phyloP scores from a whole-genome alignment of 1,140 invertebrate genomes.

The Apocrypta bakeri region DNA sequence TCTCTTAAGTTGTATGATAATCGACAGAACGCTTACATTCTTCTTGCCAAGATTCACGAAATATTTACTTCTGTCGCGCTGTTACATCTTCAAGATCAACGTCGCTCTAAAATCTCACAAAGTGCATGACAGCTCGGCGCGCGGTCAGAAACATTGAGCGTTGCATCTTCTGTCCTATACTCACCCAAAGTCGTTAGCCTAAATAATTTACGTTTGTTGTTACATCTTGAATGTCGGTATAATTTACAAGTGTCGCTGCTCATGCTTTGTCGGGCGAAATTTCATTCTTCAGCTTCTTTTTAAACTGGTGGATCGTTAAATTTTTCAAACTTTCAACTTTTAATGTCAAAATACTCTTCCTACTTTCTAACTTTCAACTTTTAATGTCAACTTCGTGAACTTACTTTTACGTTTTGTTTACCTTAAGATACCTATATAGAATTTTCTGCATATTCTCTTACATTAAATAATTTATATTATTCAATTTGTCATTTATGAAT shows the following conservation, averaged over 20 bases:
- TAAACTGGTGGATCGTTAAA: conserved; percentile 7
- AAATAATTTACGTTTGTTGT: conserved; percentile 26
- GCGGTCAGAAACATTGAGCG: not conserved
- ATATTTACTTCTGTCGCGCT: not conserved
- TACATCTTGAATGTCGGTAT: not conserved
- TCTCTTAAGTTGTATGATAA: not conserved
- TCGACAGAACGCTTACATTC: not conserved
- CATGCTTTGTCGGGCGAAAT: not conserved
- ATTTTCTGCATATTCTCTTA: no score
- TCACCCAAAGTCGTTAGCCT: conserved; percentile 1
- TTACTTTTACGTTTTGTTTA: no score
- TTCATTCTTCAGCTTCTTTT: not conserved
- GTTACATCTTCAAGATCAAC: not conserved
- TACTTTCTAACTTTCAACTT: no score
- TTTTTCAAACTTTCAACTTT: conserved; percentile 31
- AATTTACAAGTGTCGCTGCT: conserved; percentile 10
- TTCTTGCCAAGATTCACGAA: not conserved
- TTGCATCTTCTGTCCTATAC: not conserved
- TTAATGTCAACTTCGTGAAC: no score
- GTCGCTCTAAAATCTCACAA: not conserved
- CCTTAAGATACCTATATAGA: no score
- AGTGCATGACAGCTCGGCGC: not conserved
- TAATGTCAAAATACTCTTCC: conserved; percentile 41
- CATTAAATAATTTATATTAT: no score
- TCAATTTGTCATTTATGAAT: no score